These are phyloP conservation scores for Polylopha cassiicola DNA, from an alignment of 2,888 invertebrate species.

Conservation along the genomic window DNA sequence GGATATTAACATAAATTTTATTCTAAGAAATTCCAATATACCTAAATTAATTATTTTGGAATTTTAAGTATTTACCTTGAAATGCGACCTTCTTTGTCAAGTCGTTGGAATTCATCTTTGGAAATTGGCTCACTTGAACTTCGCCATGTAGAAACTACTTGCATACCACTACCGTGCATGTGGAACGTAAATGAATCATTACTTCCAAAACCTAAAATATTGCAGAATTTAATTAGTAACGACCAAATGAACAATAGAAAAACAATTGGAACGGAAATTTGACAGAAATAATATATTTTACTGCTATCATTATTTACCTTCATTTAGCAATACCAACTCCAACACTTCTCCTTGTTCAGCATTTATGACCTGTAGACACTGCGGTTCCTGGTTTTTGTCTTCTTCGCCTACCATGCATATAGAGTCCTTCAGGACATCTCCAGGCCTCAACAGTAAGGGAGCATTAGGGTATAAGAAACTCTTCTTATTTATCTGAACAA, in stretches of 20 bases:
- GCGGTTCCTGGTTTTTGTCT: slow-evolving; percentile 45
- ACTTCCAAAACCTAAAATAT: slow-evolving; percentile 63
- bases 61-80: slow-evolving; percentile 40
- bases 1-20: not conserved
- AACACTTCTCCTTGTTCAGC: slow-evolving; percentile 65
- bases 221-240: slow-evolving; percentile 5
- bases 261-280: too few species aligned
- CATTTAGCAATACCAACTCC: slow-evolving; percentile 79
- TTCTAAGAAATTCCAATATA: not conserved
- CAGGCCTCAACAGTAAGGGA: slow-evolving; percentile 74
- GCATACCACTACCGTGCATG: slow-evolving; percentile 76
- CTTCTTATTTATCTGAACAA: slow-evolving; percentile 78
- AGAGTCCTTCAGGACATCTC: slow-evolving; percentile 50
- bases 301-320: slow-evolving; percentile 60
- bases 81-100: slow-evolving; percentile 53
- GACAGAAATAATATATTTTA: not conserved
- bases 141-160: slow-evolving; percentile 64
- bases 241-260: too few species aligned
- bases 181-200: slow-evolving; percentile 79
- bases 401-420: slow-evolving; percentile 61
- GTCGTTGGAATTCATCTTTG: slow-evolving; percentile 48
- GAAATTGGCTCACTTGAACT: slow-evolving; percentile 52
- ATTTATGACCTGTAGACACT: slow-evolving; percentile 76
- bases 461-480: slow-evolving; percentile 77
- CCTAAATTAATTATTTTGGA: not conserved